Percentiles rank a stretch among this genome's conserved stretches.
Conservation (phyloP, 1,140 invertebrate species). For the Drusus annulatus region DNA sequence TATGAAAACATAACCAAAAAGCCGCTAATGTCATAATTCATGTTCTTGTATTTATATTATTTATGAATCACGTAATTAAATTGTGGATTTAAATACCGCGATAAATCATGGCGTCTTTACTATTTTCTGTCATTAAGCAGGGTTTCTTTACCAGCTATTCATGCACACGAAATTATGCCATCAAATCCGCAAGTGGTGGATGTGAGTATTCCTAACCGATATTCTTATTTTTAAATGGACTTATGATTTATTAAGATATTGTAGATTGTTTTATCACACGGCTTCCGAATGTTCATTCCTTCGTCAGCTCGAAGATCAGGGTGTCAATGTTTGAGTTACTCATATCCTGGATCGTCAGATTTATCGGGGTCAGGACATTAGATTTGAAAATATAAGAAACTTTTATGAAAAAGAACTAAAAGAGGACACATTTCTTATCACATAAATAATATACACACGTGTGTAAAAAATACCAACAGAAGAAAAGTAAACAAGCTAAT, state of each 20-base stretch:
- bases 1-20: conserved; percentile 1
- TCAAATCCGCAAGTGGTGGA: conserved; percentile 21
- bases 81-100: neutral
- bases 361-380: no score
- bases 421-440: no score
- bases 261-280: no score
- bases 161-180: conserved; percentile 8
- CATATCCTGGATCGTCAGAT: no score
- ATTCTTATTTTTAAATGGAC: neutral
- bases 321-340: no score
- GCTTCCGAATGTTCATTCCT: no score
- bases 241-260: neutral
- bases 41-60: neutral
- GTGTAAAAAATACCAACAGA: no score
- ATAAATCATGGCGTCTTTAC: conserved; percentile 6
- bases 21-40: conserved; percentile 13
- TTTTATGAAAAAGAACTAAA: no score
- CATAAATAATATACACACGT: no score
- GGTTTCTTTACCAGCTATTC: conserved; percentile 16
- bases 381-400: no score
- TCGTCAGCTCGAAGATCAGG: no score
- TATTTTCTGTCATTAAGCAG: neutral
- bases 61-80: neutral
- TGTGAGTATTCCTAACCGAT: neutral
- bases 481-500: no score